Evolutionary conservation across 2,797 vertebrate genomes (phyloP).

Genomic region (Chaunax sp.): DNA sequence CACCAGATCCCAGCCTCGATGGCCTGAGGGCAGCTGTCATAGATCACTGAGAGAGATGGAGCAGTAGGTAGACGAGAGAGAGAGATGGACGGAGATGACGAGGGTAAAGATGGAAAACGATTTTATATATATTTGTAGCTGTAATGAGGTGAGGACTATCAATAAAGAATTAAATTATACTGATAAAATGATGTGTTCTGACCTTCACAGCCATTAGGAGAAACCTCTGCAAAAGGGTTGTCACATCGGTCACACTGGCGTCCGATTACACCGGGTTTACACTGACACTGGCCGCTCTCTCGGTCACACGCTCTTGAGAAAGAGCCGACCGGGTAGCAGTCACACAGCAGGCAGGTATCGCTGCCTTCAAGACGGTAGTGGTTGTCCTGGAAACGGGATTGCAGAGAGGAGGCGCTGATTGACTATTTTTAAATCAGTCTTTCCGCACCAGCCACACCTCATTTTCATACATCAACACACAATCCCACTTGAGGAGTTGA

Average conservation of each 20-base stretch:
- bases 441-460: background rate
- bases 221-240: constrained; percentile 97
- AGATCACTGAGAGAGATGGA: constrained; percentile 88
- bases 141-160: constrained; percentile 13
- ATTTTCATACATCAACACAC: constrained; percentile 14
- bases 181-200: constrained; percentile 24
- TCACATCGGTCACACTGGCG: constrained; percentile 94
- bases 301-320: constrained; percentile 90
- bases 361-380: constrained; percentile 87
- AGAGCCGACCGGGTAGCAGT: constrained; percentile 94
- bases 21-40: constrained; percentile 95
- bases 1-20: constrained; percentile 95
- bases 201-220: constrained; percentile 94
- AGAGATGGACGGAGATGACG: constrained; percentile 15
- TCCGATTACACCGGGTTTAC: constrained; percentile 94
- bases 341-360: constrained; percentile 88
- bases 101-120: constrained; percentile 18
- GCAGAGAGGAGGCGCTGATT: constrained; percentile 28
- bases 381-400: constrained; percentile 86
- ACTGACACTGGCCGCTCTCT: constrained; percentile 91
- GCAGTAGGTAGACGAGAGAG: constrained; percentile 14
- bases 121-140: constrained; percentile 20
- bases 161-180: background rate
- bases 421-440: background rate
- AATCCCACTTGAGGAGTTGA: background rate